These are phyloP conservation scores for Mystacides longicornis DNA, from an alignment of 2,888 invertebrate species.

Conservation along the genomic window DNA sequence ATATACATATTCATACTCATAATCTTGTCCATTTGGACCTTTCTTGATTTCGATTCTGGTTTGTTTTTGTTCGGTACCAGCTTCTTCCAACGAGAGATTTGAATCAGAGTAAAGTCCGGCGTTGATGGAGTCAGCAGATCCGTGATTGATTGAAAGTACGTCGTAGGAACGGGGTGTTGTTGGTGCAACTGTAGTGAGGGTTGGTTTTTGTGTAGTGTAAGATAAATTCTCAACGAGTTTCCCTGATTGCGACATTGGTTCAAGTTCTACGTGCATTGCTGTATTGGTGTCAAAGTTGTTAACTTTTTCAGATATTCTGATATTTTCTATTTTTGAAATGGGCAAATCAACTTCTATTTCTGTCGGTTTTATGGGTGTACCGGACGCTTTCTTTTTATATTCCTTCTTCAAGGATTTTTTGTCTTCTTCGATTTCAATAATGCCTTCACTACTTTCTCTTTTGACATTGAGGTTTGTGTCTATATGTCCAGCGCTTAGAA, in stretches of 20 bases:
- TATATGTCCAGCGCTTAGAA: slow-evolving; percentile 13
- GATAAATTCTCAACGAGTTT: slow-evolving; percentile 38
- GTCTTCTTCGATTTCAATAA: slow-evolving; percentile 45
- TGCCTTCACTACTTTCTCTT: slow-evolving; percentile 40
- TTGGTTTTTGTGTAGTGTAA: slow-evolving; percentile 50
- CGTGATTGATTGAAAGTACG: slow-evolving; percentile 45
- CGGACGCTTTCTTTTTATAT: slow-evolving; percentile 38
- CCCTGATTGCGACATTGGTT: slow-evolving; percentile 46
- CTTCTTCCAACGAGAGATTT: slow-evolving; percentile 51
- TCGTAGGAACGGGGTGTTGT: slow-evolving; percentile 37
- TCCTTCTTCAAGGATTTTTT: slow-evolving; percentile 39
- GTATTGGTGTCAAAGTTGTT: slow-evolving; percentile 43
- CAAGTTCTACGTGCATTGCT: slow-evolving; percentile 40
- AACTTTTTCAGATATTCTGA: slow-evolving; percentile 46
- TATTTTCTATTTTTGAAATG: slow-evolving; percentile 43
- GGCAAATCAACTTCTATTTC: slow-evolving; percentile 44
- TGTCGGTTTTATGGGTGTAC: slow-evolving; percentile 29
- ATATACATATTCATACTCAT: slow-evolving; percentile 87
- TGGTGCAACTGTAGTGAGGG: slow-evolving; percentile 47
- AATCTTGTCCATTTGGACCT: slow-evolving; percentile 83
- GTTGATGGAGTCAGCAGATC: slow-evolving; percentile 46
- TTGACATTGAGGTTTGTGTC: slow-evolving; percentile 28
- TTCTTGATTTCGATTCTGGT: slow-evolving; percentile 78
- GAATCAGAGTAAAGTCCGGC: slow-evolving; percentile 43
- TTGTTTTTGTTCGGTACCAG: slow-evolving; percentile 60